A percentile compares a stretch with the other conserved stretches of the same genome.
Evolutionary conservation across 2,888 invertebrate species (phyloP).

Genomic region (Microplitis manilae): DNA sequence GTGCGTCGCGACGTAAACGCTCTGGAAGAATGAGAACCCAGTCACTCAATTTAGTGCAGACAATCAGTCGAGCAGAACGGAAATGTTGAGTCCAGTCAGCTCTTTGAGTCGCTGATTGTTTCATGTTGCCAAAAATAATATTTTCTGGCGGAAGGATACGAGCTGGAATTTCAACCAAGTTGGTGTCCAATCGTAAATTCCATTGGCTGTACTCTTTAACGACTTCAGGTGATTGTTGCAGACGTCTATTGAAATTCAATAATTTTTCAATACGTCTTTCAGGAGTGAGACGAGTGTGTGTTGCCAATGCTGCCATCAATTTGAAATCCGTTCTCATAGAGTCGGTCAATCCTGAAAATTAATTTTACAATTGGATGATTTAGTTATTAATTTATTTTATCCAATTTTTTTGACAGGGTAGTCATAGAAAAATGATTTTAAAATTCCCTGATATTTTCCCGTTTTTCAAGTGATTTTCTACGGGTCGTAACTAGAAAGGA

Average conservation of each 20-base stretch:
- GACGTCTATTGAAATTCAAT: slow-evolving; percentile 77
- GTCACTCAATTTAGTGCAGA: slow-evolving; percentile 58
- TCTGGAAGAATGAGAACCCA: slow-evolving; percentile 70
- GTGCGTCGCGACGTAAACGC: slow-evolving; percentile 59
- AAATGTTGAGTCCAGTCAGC: slow-evolving; percentile 87
- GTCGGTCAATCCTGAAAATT: slow-evolving; percentile 74
- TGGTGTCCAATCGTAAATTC: slow-evolving; percentile 80
- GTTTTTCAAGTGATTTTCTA: too few relatives aligned
- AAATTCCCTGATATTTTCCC: too few relatives aligned
- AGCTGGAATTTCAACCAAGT: slow-evolving; percentile 78
- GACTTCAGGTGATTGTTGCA: slow-evolving; percentile 73
- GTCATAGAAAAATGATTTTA: too few relatives aligned
- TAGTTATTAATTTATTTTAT: too few relatives aligned
- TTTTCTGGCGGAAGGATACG: slow-evolving; percentile 79
- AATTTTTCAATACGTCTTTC: slow-evolving; percentile 79
- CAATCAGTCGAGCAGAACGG: slow-evolving; percentile 73
- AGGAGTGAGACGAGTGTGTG: slow-evolving; percentile 84
- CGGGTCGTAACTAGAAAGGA: too few relatives aligned
- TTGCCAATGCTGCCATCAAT: slow-evolving; percentile 81
- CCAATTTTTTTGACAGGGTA: too few relatives aligned
- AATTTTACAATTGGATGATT: too few relatives aligned
- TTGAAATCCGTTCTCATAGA: slow-evolving; percentile 77
- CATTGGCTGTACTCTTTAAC: slow-evolving; percentile 79
- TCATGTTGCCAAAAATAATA: slow-evolving; percentile 74
- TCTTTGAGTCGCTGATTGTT: slow-evolving; percentile 74